A percentile compares a stretch with the other conserved stretches of the same genome.
Conservation (phyloP, 2,113 vertebrate genomes). For the mouse (Mus musculus) region DNA sequence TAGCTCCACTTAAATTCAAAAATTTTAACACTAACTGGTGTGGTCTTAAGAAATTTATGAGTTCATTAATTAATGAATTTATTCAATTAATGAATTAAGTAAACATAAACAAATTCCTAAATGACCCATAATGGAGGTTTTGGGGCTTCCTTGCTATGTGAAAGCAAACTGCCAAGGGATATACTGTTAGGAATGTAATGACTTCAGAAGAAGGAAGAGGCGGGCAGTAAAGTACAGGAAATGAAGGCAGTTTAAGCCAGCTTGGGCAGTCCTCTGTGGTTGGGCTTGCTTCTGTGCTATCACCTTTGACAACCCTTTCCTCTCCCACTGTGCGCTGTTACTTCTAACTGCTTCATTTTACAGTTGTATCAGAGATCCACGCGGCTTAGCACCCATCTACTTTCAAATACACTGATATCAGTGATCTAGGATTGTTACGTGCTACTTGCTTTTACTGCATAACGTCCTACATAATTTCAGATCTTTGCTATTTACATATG, state of each 20-base stretch:
- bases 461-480: not conserved
- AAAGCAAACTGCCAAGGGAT: not conserved
- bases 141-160: not conserved
- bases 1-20: not conserved
- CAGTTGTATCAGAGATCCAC: not conserved
- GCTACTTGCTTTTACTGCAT: not conserved
- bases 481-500: not conserved
- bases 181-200: not conserved
- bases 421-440: not conserved
- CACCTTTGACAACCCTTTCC: not conserved
- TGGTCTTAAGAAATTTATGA: constrained; percentile 23
- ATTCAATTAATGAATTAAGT: not conserved
- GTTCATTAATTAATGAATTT: not conserved
- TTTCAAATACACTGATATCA: not conserved
- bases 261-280: not conserved
- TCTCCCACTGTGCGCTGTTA: not conserved
- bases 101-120: not conserved
- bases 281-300: not conserved
- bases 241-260: not conserved
- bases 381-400: not conserved
- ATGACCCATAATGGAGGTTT: not conserved
- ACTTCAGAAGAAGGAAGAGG: not conserved
- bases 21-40: constrained; percentile 8
- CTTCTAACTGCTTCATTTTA: not conserved
- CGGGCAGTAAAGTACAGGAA: not conserved